Base-by-base conservation (phyloP, 2,113 vertebrate species). In the Tragelaphus buxtoni region DNA sequence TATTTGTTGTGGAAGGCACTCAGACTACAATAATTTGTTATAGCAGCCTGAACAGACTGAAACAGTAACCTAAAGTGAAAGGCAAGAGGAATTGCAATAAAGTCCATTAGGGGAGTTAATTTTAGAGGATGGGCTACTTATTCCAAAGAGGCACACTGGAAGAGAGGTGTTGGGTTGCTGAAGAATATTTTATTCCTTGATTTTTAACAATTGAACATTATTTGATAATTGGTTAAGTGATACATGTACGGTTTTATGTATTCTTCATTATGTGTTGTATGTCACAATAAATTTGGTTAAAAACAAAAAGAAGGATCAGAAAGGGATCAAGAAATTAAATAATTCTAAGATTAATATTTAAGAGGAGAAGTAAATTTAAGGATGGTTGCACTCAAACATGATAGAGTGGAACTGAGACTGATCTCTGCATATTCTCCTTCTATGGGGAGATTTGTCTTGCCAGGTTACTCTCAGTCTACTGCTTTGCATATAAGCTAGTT, bases 341-440 rank as follows among this genome's bases (percentile, higher is more conserved):
- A 42, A 18, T 10, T 39, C 47, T 69, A 9, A 45, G 39, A 26
- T 8, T 53, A 60, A 22, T 76, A 60, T 82, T 81, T 81, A 77
- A 90, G 9, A 18, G 1, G 2, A 18, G 18, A 47, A 32, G 8
- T 30, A 56, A 39, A 9, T 55, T 88, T 5, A 85, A n/a, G 35
- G 42, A 89, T 35, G 9, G 51, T 51, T 56, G 77, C 6, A 1
- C 11, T 95, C 22, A 88, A 88, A 84, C 42, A 93, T 56, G 12
- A 32, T 61, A 58, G 88, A 76, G 5, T 13, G 28, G 1, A 60
- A 95, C 8, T 53, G 39, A 63, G 69, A 63, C 61, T 79, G 1
- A 60, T n/a, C 47, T 51, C 20, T 11, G 7, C 0, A 0, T 60
- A 0, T 32, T 92, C 4, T 56, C 24, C 9, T 18, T 35, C 39